Evolutionary conservation across 2,797 vertebrate species (phyloP), one percentile per base, ranked within the genome.

Genomic region (Tapera naevia): DNA sequence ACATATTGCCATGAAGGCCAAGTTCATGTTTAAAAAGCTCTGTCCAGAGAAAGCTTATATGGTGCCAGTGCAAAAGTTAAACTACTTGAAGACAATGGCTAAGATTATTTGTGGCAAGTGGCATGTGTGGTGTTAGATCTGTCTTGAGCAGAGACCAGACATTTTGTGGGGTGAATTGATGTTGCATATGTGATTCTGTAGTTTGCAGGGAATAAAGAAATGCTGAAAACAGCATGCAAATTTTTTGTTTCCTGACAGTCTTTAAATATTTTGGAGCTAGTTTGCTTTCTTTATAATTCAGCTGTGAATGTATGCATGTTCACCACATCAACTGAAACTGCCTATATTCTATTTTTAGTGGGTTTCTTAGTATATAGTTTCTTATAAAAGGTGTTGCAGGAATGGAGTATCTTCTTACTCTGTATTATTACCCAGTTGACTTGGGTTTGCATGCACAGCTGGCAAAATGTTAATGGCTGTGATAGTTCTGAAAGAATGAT

Each of bases 341-440:
- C 28, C 41, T 85, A 2, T 82, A 39, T 81, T 87, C 80, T 94
- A 48, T 87, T 95, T 93, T 89, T 91, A 95, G 85, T 89, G 37
- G 27, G 70, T 93, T 91, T 95, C 56, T 85, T 88, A 67, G 80
- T 81, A 84, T n/a, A n/a, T n/a, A n/a, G n/a, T n/a, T n/a, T n/a
- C n/a, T n/a, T n/a, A n/a, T 75, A 88, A 56, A 84, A 81, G 54
- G 80, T 45, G 25, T 76, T 94, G 62, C 88, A 85, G 81, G 48
- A 85, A 45, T 50, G 64, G 78, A 30, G 39, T 76, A 54, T 93
- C 74, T 64, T 88, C 25, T 83, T 95, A 84, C 73, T 45, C 15
- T 27, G 0, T 72, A 10, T 37, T 56, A 51, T 74, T 86, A 69
- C 33, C 45, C 19, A 69, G 27, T 80, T 94, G 74, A 83, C 71